Conservation (phyloP, 2,113 vertebrate species). For the Triplophysa tibetana region DNA sequence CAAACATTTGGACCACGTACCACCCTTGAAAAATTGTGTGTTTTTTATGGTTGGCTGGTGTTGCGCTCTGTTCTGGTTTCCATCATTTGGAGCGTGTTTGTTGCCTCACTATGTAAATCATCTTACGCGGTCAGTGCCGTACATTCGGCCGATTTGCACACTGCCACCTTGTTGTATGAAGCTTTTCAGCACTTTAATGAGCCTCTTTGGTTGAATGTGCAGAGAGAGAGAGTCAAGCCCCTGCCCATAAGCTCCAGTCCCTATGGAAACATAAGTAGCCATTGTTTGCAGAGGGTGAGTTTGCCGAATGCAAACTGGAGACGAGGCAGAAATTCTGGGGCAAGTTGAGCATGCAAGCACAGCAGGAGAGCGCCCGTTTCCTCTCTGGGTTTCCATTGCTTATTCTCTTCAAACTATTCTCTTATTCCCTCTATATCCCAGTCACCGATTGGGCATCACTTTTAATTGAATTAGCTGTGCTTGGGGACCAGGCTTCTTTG, state of each 20-base stretch:
- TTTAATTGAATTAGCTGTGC: slow-evolving; percentile 63
- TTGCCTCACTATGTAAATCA: slow-evolving; percentile 40
- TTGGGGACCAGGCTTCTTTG: slow-evolving; percentile 28
- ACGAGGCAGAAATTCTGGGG: slow-evolving; percentile 69
- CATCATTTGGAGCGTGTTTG: not conserved
- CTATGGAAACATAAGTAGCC: slow-evolving; percentile 78
- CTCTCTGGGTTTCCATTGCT: not conserved
- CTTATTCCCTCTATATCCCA: slow-evolving; percentile 6
- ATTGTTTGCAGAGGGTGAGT: slow-evolving; percentile 69
- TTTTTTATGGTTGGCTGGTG: not conserved
- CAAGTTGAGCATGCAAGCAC: slow-evolving; percentile 54
- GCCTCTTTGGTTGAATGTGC: slow-evolving; percentile 44
- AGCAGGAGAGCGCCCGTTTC: slow-evolving; percentile 47
- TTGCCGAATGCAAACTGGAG: slow-evolving; percentile 65
- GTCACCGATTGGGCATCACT: slow-evolving; percentile 45
- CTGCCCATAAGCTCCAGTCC: slow-evolving; percentile 59
- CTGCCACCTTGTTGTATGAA: slow-evolving; percentile 18
- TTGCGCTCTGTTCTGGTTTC: not conserved
- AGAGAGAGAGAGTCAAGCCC: slow-evolving; percentile 44
- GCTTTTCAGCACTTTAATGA: slow-evolving; percentile 28
- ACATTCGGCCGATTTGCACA: slow-evolving; percentile 14
- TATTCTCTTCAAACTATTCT: not conserved
- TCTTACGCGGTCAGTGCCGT: not conserved
- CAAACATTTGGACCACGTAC: not conserved
- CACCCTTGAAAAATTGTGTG: not conserved